Percentiles rank a stretch among this genome's conserved stretches.
Evolutionary conservation across 1,140 invertebrate species (phyloP).

Genomic region (Hylaeus anthracinus): DNA sequence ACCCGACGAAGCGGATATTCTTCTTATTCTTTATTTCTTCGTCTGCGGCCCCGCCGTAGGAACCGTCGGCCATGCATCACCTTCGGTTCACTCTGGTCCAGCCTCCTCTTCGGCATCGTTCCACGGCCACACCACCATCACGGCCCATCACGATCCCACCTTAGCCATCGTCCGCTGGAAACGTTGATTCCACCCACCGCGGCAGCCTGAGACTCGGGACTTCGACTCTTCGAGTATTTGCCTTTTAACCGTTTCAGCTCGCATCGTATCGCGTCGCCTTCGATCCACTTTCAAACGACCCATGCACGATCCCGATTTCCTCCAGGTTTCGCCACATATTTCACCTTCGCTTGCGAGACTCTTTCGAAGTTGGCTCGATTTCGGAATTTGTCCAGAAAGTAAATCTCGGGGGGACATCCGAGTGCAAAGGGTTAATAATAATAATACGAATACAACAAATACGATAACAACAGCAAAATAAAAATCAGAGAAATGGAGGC

Average conservation of each 20-base stretch:
- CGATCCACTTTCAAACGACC: background rate
- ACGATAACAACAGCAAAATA: too few relatives aligned
- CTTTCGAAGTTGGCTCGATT: too few relatives aligned
- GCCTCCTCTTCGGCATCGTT: conserved; percentile 74
- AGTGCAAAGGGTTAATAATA: too few relatives aligned
- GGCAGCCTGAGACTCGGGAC: conserved; percentile 31
- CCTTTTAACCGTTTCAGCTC: conserved; percentile 39
- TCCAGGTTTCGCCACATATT: too few relatives aligned
- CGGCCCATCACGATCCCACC: conserved; percentile 75
- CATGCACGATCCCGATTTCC: too few relatives aligned
- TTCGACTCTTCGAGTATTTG: conserved; percentile 45
- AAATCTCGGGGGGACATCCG: too few relatives aligned
- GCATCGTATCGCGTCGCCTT: background rate
- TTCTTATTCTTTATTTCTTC: conserved; percentile 79
- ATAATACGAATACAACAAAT: too few relatives aligned
- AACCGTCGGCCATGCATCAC: conserved; percentile 80
- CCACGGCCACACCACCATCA: conserved; percentile 72
- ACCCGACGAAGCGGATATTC: conserved; percentile 75
- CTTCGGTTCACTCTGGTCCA: conserved; percentile 77
- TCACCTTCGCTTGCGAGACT: too few relatives aligned
- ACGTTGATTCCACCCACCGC: conserved; percentile 72
- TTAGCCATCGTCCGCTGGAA: conserved; percentile 64
- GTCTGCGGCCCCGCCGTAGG: conserved; percentile 70
- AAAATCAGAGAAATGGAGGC: too few relatives aligned
- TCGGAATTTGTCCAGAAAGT: too few relatives aligned